Evolutionary conservation across 2,113 vertebrate species (phyloP).

Genomic region (Morone saxatilis): DNA sequence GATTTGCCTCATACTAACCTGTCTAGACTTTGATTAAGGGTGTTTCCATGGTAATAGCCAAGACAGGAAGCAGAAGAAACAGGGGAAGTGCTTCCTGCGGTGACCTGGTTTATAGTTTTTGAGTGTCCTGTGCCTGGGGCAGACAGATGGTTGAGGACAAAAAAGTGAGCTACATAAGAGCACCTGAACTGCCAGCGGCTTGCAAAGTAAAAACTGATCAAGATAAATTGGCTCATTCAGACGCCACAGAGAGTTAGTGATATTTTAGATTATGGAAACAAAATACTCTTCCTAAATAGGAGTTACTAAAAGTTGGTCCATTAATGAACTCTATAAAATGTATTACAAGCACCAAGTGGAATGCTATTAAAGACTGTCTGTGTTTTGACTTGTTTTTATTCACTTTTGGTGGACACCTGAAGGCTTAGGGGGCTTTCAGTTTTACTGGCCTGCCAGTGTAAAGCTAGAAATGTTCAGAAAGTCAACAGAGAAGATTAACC

Average conservation of each 20-base stretch:
- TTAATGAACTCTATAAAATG: slow-evolving; percentile 46
- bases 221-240: neutral
- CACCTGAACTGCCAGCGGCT: neutral
- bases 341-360: slow-evolving; percentile 37
- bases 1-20: slow-evolving; percentile 44
- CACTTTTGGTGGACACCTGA: slow-evolving; percentile 63
- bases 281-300: slow-evolving; percentile 8
- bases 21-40: slow-evolving; percentile 69
- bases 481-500: slow-evolving; percentile 48
- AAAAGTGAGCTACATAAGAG: neutral
- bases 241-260: neutral
- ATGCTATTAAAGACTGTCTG: slow-evolving; percentile 62
- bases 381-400: slow-evolving; percentile 54
- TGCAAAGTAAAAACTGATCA: neutral
- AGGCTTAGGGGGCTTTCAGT: slow-evolving; percentile 48
- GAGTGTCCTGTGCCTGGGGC: slow-evolving; percentile 25
- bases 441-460: slow-evolving; percentile 39
- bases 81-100: slow-evolving; percentile 34
- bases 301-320: slow-evolving; percentile 1
- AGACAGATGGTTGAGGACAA: slow-evolving; percentile 31
- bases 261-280: neutral
- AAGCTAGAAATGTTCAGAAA: slow-evolving; percentile 57
- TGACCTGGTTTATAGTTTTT: slow-evolving; percentile 53
- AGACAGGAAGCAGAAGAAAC: slow-evolving; percentile 56
- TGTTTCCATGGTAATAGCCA: slow-evolving; percentile 47